A percentile compares a stretch with the other conserved stretches of the same genome.
Evolutionary conservation across 2,113 vertebrate genomes (phyloP).

Genomic region (Deroptyus accipitrinus): DNA sequence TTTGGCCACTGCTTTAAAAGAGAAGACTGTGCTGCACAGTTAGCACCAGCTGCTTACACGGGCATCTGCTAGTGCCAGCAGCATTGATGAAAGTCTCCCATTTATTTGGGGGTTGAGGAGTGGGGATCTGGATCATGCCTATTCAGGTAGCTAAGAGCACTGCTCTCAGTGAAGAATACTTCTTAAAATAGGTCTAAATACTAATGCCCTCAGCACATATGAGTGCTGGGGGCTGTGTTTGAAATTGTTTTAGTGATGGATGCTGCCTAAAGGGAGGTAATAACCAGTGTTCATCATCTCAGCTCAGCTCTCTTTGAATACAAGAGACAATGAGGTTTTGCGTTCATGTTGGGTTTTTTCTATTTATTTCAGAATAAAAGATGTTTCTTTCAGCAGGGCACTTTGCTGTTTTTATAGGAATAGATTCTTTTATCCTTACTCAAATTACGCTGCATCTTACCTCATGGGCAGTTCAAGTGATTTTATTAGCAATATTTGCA

Average conservation of each 20-base stretch:
- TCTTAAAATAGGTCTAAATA: background rate
- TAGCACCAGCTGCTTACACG: background rate
- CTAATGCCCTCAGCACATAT: background rate
- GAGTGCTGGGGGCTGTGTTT: background rate
- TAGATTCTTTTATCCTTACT: background rate
- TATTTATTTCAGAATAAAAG: background rate
- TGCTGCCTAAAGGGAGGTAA: background rate
- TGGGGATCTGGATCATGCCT: background rate
- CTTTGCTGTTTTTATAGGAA: background rate
- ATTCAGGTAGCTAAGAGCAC: background rate
- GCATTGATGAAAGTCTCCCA: background rate
- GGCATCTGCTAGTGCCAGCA: background rate
- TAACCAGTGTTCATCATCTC: background rate
- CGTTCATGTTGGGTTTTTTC: background rate
- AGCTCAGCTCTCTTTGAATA: background rate
- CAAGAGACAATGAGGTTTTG: background rate
- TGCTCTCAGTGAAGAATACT: background rate
- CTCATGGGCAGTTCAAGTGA: background rate
- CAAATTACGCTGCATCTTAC: background rate
- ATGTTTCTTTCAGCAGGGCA: background rate
- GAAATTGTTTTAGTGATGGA: background rate
- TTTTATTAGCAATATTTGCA: background rate
- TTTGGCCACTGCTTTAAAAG: background rate
- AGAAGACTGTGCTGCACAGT: background rate
- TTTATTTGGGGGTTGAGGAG: background rate